phyloP scores from a whole-genome alignment of 2,113 vertebrate species.

The Pipra filicauda region DNA sequence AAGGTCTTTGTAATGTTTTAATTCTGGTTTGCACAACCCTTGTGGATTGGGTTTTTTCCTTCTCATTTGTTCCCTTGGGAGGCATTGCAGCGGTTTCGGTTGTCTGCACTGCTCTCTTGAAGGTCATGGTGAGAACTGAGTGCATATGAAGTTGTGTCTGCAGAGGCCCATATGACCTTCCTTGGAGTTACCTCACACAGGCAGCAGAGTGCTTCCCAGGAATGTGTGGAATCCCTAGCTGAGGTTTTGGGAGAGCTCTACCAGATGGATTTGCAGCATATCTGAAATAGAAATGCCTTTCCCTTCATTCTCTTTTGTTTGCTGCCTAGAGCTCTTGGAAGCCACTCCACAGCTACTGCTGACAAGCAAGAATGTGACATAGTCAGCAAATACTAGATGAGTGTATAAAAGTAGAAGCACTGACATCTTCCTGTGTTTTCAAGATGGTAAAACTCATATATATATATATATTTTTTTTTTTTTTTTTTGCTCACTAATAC shows the following conservation, averaged over 20 bases:
- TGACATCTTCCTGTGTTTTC: neutral
- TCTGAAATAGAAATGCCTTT: neutral
- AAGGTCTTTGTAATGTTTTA: neutral
- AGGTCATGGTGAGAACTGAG: neutral
- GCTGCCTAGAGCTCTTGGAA: neutral
- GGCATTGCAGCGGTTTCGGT: neutral
- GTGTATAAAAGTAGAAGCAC: neutral
- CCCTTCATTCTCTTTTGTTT: neutral
- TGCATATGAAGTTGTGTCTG: fast-evolving
- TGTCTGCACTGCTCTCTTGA: neutral
- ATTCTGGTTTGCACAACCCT: neutral
- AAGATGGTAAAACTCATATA: neutral
- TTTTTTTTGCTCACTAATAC: neutral
- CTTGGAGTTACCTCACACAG: neutral
- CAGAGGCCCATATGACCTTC: neutral
- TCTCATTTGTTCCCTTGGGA: neutral
- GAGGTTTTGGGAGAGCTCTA: neutral
- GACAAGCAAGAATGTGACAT: neutral
- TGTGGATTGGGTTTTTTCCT: neutral
- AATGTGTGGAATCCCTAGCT: neutral
- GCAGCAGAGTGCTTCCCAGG: neutral
- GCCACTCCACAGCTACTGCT: neutral
- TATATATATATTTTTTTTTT: too few species aligned
- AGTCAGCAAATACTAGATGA: neutral
- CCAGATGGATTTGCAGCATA: neutral